Percentiles rank a stretch among this genome's conserved stretches.
phyloP scores from a whole-genome alignment of 1,140 invertebrate genomes.

The Psilanteris sp. region DNA sequence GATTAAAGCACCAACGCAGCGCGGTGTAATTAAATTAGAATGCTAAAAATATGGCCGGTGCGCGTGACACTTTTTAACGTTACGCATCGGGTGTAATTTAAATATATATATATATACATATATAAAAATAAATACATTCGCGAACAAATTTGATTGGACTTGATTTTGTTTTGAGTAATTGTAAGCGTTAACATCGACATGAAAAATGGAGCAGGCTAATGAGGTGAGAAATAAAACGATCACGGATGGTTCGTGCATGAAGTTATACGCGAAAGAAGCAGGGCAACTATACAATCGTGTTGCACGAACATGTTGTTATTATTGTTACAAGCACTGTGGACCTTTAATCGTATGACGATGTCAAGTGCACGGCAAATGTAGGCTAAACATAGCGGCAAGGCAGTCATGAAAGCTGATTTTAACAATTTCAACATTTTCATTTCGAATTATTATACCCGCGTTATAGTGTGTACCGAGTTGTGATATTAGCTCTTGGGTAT shows the following conservation, averaged over 20 bases:
- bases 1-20: too few relatives aligned
- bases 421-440: conserved; percentile 25
- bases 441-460: conserved; percentile 9
- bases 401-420: conserved; percentile 27
- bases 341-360: conserved; percentile 58
- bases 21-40: too few relatives aligned
- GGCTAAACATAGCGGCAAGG: conserved; percentile 41
- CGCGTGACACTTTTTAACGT: too few relatives aligned
- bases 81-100: too few relatives aligned
- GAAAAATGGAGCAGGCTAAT: conserved; percentile 59
- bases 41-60: too few relatives aligned
- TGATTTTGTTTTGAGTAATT: conserved; percentile 48
- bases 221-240: conserved; percentile 59
- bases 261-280: conserved; percentile 51
- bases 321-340: conserved; percentile 49
- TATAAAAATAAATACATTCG: too few relatives aligned
- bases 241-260: conserved; percentile 52
- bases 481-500: conserved; percentile 2
- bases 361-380: conserved; percentile 57
- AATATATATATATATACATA: too few relatives aligned
- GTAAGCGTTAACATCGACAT: conserved; percentile 54
- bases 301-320: conserved; percentile 56
- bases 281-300: conserved; percentile 51
- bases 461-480: conserved; percentile 5
- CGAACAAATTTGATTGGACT: conserved; percentile 28